Evolutionary conservation across 2,113 vertebrate species (phyloP).

Genomic region (Notiomystis cincta): DNA sequence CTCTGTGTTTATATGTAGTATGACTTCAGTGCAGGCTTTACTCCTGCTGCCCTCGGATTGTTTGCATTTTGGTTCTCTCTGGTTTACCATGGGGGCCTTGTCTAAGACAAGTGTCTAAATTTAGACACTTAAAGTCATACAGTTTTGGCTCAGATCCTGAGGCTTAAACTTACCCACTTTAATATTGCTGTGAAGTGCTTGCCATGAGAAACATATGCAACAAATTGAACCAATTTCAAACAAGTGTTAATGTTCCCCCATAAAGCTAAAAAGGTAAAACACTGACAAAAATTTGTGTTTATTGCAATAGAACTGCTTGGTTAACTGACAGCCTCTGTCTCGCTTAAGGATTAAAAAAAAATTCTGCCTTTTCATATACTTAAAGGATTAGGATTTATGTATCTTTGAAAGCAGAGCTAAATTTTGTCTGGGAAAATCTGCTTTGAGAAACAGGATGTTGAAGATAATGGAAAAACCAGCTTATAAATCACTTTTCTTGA

Average conservation of each 20-base stretch:
- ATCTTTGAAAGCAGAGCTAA: background rate
- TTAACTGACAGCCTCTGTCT: background rate
- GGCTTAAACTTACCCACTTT: background rate
- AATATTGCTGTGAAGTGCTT: background rate
- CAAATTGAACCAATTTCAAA: background rate
- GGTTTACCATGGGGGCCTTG: background rate
- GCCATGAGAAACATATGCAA: background rate
- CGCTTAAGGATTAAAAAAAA: background rate
- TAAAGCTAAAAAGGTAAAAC: background rate
- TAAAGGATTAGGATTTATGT: background rate
- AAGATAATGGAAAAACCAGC: background rate
- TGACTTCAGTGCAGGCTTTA: background rate
- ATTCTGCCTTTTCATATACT: background rate
- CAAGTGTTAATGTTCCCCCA: background rate
- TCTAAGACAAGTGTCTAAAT: slow-evolving; percentile 10
- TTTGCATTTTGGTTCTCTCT: background rate
- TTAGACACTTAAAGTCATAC: background rate
- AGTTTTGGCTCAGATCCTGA: background rate
- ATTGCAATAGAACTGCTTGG: background rate
- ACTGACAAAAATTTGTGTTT: background rate
- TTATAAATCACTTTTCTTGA: background rate
- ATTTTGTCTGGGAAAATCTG: background rate
- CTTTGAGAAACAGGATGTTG: background rate
- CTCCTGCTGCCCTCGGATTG: background rate
- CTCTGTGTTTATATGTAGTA: background rate